Evolutionary conservation across 1,140 invertebrate genomes (phyloP).

Genomic region (Drosophila nikananu): DNA sequence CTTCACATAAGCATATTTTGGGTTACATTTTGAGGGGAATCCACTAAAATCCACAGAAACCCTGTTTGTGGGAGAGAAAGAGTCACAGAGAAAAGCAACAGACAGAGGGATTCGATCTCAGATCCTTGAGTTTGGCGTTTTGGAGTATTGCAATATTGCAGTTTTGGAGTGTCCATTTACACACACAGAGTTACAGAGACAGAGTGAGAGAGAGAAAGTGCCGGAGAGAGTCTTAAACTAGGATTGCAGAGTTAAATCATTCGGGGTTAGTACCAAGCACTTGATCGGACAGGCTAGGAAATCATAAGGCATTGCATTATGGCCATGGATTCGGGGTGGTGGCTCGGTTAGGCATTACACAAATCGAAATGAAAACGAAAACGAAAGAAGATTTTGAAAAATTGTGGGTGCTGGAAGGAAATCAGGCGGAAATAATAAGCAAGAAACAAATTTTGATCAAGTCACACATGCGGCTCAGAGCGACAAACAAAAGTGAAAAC

Average conservation of each 20-base stretch:
- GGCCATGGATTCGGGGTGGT: conserved; percentile 21
- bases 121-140: conserved; percentile 11
- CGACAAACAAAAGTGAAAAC: conserved; percentile 43
- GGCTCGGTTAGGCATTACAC: conserved; percentile 37
- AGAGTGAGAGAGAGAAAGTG: conserved; percentile 20
- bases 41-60: conserved; percentile 17
- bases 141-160: not conserved
- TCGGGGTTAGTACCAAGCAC: conserved; percentile 52
- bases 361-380: conserved; percentile 4
- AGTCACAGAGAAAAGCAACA: conserved; percentile 27
- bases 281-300: conserved; percentile 32
- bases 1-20: conserved; percentile 58
- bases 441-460: conserved; percentile 31
- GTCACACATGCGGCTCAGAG: conserved; percentile 57
- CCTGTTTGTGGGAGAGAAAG: conserved; percentile 22
- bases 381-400: conserved; percentile 11
- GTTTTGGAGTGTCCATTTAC: conserved; percentile 43
- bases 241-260: conserved; percentile 38
- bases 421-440: conserved; percentile 24
- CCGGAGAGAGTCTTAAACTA: conserved; percentile 44
- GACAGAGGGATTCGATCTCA: conserved; percentile 19
- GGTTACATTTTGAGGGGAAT: conserved; percentile 1
- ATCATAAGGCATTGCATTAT: conserved; percentile 27
- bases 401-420: conserved; percentile 48
- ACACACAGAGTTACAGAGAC: conserved; percentile 36